Evolutionary conservation across 2,113 vertebrate species (phyloP), one percentile per base, ranked within the genome.

Genomic region (Otolemur garnettii): DNA sequence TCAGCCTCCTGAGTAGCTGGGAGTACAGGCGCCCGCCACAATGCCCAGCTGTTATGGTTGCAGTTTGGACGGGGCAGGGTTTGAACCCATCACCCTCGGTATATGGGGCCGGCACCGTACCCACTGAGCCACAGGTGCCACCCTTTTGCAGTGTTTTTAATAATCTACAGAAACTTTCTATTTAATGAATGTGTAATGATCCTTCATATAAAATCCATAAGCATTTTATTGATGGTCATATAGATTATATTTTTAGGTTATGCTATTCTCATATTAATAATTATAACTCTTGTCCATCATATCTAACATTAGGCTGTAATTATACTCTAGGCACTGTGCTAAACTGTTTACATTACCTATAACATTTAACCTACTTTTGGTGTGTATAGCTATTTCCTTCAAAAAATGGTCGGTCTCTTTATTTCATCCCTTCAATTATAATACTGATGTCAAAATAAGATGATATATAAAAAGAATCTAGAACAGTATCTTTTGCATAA

Each of bases 301-400:
- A 87, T 79, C 26, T 50, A 90, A 83, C 18, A 86, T n/a, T 87
- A 66, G 18, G 11, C n/a, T 59, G 26, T 93, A 26, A 38, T 68
- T 55, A 80, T 93, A 19, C 59, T 90, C 11, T 50, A 62, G 35
- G 30, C 15, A 83, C 38, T 75, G 5, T 69, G 71, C 6, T 95
- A 87, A 92, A 86, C 19, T 62, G 38, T 60, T 90, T 83, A 78
- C 5, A 35, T 93, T 17, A 8, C 62, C 94, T 91, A 88, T 42
- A 4, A 18, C 5, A 59, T 91, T 94, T 87, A 92, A 42, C 14
- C 53, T 26, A 92, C 3, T 92, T 89, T 94, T 66, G 72, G 55
- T 21, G 17, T 85, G 17, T 68, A 14, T 80, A 59, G 2, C 19
- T 94, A 85, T 96, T 91, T 91, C 28, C 33, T 83, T 22, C 85